Evolutionary conservation across 2,797 vertebrate species (phyloP).

Genomic region (Falco novaeseelandiae): DNA sequence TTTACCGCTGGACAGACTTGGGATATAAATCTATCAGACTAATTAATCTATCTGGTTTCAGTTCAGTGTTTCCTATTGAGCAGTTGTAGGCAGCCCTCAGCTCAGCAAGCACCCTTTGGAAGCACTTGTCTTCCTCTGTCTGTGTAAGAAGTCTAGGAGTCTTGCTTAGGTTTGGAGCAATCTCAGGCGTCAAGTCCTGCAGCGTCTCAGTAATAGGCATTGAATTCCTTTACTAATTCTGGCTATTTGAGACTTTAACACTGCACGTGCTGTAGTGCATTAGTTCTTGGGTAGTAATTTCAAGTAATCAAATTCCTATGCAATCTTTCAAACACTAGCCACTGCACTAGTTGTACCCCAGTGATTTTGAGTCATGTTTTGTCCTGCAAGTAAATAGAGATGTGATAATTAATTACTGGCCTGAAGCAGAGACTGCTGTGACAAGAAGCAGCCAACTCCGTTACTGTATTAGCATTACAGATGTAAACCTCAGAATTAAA

Average conservation of each 20-base stretch:
- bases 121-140: background rate
- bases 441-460: background rate
- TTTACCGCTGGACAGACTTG: background rate
- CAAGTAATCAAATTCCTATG: background rate
- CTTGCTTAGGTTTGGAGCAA: background rate
- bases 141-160: background rate
- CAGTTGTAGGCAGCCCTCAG: background rate
- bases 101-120: background rate
- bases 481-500: background rate
- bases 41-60: background rate
- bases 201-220: rapidly evolving
- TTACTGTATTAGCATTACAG: background rate
- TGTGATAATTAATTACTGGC: background rate
- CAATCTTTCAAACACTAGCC: background rate
- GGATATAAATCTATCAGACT: background rate
- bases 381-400: background rate
- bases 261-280: background rate
- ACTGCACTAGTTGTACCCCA: background rate
- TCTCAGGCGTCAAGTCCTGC: background rate
- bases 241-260: background rate
- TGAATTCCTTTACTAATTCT: background rate
- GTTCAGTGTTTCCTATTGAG: background rate
- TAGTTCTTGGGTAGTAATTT: background rate
- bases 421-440: background rate
- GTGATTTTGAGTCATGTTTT: background rate